Base-by-base conservation (phyloP, 2,888 invertebrate genomes). In the Phyllotreta striolata region DNA sequence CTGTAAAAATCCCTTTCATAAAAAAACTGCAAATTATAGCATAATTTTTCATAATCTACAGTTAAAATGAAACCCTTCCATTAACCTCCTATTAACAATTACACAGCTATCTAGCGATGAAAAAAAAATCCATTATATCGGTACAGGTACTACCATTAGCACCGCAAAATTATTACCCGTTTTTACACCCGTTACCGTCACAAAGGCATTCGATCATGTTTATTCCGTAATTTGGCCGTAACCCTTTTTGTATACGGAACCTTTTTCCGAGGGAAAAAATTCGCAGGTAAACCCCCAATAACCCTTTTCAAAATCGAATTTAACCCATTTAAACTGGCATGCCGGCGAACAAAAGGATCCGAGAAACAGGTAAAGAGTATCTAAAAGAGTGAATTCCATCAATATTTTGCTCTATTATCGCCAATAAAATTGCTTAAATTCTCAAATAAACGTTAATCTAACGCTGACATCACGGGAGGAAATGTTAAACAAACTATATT, bases 201-300 rank as follows among this genome's bases (percentile, higher is more conserved):
- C 68, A 74, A 72, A 73, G 66, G 71, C 68, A 75, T 75, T n/a
- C 72, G 66, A 75, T 75, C 75, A 74, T 75, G 71, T 75, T 75
- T 75, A 72, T 67, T 70, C 70, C 70, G 72, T 71, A 74, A 74
- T 75, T 75, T 74, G 72, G 69, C 71, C 70, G 24, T 67, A 72
- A 70, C 71, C 74, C 72, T 72, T 75, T 73, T 72, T 4, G n/a
- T n/a, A 24, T 24, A 24, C 24, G 24, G 24, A 24, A 24, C 24
- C 24, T 24, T 24, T 24, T 24, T 24, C 24, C 24, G 4, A 24
- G 4, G 24, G 24, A 24, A 24, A 24, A 24, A 24, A 24, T 24
- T 24, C 24, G 24, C 24, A 24, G 24, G 24, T 24, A 24, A 24
- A 24, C 24, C 24, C 24, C 24, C 1, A 24, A 3, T 3, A 68